These are phyloP conservation scores for Poeciliopsis presidionis DNA, from an alignment of 2,797 vertebrate genomes.

Conservation along the genomic window DNA sequence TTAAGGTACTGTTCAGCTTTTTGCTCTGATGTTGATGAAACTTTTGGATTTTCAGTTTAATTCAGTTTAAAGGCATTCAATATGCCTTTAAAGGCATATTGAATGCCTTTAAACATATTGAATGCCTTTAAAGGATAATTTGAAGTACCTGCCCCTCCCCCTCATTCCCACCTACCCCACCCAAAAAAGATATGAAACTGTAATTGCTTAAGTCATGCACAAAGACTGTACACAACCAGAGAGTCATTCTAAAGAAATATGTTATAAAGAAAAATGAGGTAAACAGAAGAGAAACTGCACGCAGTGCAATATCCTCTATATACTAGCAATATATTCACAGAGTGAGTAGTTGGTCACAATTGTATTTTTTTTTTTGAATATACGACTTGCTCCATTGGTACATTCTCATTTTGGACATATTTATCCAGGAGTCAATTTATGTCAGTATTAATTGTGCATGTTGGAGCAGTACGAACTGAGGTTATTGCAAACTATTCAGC, in stretches of 20 bases:
- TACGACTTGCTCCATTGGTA: background rate
- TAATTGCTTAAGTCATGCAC: slow-evolving; percentile 1
- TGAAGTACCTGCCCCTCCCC: background rate
- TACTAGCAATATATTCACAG: background rate
- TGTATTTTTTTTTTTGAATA: background rate
- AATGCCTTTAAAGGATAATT: background rate
- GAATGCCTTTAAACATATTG: too few species aligned
- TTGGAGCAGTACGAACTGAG: too few species aligned
- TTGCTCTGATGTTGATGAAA: too few species aligned
- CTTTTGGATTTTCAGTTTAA: too few species aligned
- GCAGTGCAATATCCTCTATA: background rate
- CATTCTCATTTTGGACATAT: too few species aligned
- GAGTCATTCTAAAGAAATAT: slow-evolving; percentile 1
- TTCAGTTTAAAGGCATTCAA: too few species aligned
- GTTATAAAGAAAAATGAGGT: background rate
- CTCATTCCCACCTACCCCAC: too few species aligned
- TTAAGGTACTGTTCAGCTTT: too few species aligned
- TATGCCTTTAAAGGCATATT: too few species aligned
- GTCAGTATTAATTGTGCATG: too few species aligned
- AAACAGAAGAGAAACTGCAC: background rate
- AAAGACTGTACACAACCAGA: background rate
- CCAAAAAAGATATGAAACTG: background rate
- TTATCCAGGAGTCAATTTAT: too few species aligned
- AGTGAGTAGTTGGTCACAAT: background rate
- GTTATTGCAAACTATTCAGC: too few species aligned